phyloP scores from a whole-genome alignment of 2,113 vertebrate genomes.

The Mus pahari region DNA sequence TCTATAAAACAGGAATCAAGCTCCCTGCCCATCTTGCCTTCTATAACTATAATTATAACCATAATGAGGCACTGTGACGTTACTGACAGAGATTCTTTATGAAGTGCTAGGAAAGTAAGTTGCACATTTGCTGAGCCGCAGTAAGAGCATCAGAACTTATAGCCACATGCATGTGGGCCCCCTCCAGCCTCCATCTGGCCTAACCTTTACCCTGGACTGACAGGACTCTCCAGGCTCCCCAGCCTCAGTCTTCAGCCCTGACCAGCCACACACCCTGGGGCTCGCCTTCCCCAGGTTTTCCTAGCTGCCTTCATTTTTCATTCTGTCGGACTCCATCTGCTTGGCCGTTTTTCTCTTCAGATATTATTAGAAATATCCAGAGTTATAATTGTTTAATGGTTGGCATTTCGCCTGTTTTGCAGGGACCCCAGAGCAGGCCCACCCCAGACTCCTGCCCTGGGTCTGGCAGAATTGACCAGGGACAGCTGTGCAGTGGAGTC shows the following conservation, averaged over 20 bases:
- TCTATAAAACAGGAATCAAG: conserved; percentile 26
- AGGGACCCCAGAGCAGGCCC: conserved; percentile 24
- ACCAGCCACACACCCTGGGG: neutral
- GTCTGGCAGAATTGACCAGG: conserved; percentile 57
- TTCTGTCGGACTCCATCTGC: conserved; percentile 72
- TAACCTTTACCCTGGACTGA: conserved; percentile 11
- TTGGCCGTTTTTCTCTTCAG: conserved; percentile 65
- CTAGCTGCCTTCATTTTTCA: conserved; percentile 65
- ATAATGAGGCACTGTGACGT: conserved; percentile 19
- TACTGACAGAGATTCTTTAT: neutral
- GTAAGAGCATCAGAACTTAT: neutral
- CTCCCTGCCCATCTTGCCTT: neutral
- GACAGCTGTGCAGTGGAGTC: conserved; percentile 76
- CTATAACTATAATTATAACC: neutral
- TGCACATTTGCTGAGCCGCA: neutral
- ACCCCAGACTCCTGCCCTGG: conserved; percentile 51
- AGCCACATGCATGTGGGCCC: neutral
- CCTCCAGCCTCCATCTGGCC: neutral
- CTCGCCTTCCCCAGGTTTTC: neutral
- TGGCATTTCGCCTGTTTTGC: conserved; percentile 69
- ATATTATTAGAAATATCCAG: conserved; percentile 70
- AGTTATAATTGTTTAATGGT: conserved; percentile 79
- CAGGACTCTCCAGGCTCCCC: conserved; percentile 9
- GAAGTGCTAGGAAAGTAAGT: conserved; percentile 13
- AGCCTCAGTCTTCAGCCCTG: neutral